Base-by-base conservation (phyloP, 2,797 vertebrate genomes). In the Lateolabrax maculatus region DNA sequence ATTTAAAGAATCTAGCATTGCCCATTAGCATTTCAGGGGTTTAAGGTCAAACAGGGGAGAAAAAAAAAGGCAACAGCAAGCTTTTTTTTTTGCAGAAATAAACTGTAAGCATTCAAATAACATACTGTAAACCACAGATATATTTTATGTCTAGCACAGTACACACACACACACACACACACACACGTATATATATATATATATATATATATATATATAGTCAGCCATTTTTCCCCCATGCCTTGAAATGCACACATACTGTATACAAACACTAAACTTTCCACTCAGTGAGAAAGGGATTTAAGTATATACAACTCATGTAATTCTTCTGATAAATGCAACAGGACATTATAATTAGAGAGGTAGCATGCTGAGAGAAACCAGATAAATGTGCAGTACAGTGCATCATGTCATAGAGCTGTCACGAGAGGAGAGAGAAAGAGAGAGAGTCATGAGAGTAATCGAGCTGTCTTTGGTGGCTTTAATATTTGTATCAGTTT, bases 301-400 rank as follows among this genome's bases (percentile, higher is more conserved):
- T 55, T 58, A 19, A n/a, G 7, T 4, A 7, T 25, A 16, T 39
- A 43, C 27, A 31, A 60, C n/a, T 13, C 43, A 49, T 72, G 56
- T 29, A 18, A 63, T 44, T 57, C 63, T 31, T n/a, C 49, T 23
- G 57, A 6, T 63, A 29, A 71, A 63, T 23, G 51, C 46, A 70
- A 58, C 39, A 34, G 46, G 13, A 34, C 18, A 37, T 63, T 63
- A 21, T 44, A 76, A 76, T 71, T 75, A 75, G 46, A 56, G 61
- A 49, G 61, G 65, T 2, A 39, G 29, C 60, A 34, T 52, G 79
- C 55, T 53, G 75, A 73, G 66, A 62, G 71, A 55, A 61, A 57
- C 16, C 71, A 48, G 56, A 71, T 72, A 60, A 80, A 80, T 64
- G 51, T 53, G 43, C 43, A 31, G 34, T 4, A n/a, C n/a, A 51